These are phyloP conservation scores for Columba janthina DNA, from an alignment of 2,113 vertebrate genomes.

Conservation along the genomic window DNA sequence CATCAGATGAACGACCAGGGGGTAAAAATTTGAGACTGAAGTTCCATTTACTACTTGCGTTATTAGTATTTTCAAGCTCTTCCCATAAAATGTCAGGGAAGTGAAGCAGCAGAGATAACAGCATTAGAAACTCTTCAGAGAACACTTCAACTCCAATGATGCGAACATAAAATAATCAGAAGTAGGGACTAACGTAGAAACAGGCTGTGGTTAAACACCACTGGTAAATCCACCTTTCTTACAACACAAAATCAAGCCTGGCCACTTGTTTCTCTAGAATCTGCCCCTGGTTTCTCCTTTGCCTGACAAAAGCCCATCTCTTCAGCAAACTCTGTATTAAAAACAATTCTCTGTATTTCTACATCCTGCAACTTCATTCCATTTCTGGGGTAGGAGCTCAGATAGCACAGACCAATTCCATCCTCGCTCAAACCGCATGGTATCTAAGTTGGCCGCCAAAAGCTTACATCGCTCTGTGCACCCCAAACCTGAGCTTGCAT, in stretches of 20 bases:
- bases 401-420: not conserved
- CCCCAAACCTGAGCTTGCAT: not conserved
- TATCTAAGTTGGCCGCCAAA: not conserved
- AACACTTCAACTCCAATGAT: not conserved
- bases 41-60: not conserved
- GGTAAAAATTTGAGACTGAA: not conserved
- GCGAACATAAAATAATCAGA: not conserved
- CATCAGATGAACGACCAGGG: not conserved
- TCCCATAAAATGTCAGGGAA: not conserved
- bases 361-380: not conserved
- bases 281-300: not conserved
- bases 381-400: not conserved
- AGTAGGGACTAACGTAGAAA: not conserved
- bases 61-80: not conserved
- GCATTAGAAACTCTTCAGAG: not conserved
- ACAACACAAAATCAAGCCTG: not conserved
- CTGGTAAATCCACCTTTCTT: not conserved
- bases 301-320: not conserved
- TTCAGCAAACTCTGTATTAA: not conserved
- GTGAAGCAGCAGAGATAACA: not conserved
- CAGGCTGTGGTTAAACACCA: not conserved
- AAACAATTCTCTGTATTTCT: not conserved
- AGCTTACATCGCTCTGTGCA: not conserved
- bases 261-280: not conserved
- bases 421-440: not conserved